These are phyloP conservation scores for Muscina levida DNA, from an alignment of 2,888 invertebrate species.

Conservation along the genomic window DNA sequence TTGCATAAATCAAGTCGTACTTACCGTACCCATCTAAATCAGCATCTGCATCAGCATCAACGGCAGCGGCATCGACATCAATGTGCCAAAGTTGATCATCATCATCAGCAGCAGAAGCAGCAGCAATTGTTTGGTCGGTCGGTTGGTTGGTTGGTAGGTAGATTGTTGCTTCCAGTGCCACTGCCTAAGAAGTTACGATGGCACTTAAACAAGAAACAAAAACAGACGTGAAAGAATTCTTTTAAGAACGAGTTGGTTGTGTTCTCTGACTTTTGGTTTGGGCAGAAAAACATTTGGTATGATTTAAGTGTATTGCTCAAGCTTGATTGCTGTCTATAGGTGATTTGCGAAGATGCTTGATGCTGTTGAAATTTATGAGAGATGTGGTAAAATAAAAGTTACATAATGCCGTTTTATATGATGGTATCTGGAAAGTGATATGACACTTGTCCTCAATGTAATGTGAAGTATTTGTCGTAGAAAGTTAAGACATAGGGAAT, in stretches of 20 bases:
- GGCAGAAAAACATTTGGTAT: not conserved
- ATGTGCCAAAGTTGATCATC: too few relatives aligned
- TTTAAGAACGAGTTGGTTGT: not conserved
- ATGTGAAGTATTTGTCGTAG: too few relatives aligned
- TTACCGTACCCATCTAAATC: not conserved
- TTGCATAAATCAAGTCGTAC: slow-evolving; percentile 66
- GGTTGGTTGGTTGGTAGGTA: slow-evolving; percentile 9
- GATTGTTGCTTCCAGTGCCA: not conserved
- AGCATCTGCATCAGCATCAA: not conserved
- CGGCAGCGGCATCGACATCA: not conserved
- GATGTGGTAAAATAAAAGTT: slow-evolving; percentile 16
- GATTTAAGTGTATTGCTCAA: slow-evolving; percentile 8
- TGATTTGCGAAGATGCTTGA: not conserved
- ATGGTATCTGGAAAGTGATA: too few relatives aligned
- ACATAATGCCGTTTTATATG: not conserved
- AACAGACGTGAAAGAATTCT: slow-evolving; percentile 14
- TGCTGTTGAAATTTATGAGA: not conserved
- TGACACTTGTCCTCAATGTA: too few relatives aligned
- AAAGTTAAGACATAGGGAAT: too few relatives aligned
- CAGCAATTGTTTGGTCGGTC: slow-evolving; percentile 10
- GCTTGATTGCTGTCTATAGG: slow-evolving; percentile 4
- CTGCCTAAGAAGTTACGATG: slow-evolving; percentile 14
- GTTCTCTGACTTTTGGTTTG: slow-evolving; percentile 4
- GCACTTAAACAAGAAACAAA: not conserved
- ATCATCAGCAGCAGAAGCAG: not conserved